A percentile compares a stretch with the other conserved stretches of the same genome.
Conservation (phyloP, 2,113 vertebrate genomes). For the Chlamydotis undulata region DNA sequence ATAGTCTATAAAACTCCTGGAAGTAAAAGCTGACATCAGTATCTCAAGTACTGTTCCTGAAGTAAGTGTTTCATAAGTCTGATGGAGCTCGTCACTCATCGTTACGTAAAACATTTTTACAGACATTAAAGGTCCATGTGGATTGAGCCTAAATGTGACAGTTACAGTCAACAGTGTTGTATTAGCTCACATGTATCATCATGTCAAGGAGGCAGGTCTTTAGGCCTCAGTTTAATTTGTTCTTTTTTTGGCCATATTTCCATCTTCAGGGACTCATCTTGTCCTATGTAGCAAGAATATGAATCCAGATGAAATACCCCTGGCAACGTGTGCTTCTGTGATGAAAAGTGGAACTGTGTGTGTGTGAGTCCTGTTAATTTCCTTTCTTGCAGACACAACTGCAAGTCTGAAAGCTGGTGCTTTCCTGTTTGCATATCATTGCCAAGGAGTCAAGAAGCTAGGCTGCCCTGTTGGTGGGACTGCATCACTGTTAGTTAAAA, state of each 20-base stretch:
- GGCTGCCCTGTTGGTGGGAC: not conserved
- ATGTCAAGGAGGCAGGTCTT: not conserved
- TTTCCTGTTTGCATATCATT: not conserved
- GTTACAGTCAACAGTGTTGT: not conserved
- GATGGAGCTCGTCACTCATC: not conserved
- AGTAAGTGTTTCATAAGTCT: not conserved
- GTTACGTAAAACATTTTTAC: not conserved
- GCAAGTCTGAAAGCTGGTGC: not conserved
- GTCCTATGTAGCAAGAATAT: not conserved
- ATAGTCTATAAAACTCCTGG: not conserved
- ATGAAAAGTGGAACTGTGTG: not conserved
- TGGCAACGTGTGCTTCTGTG: not conserved
- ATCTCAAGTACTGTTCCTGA: not conserved
- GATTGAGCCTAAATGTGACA: not conserved
- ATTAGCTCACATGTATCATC: not conserved
- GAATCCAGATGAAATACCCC: not conserved
- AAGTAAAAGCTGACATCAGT: not conserved
- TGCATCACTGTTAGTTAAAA: not conserved
- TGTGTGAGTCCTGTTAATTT: not conserved
- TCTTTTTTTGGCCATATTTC: conserved; percentile 8
- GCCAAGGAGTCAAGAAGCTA: not conserved
- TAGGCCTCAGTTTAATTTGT: not conserved
- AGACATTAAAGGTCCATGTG: not conserved
- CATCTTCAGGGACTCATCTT: not conserved
- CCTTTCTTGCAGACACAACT: not conserved